Conservation (phyloP, 2,888 invertebrate species). For the Nomada fucata region DNA sequence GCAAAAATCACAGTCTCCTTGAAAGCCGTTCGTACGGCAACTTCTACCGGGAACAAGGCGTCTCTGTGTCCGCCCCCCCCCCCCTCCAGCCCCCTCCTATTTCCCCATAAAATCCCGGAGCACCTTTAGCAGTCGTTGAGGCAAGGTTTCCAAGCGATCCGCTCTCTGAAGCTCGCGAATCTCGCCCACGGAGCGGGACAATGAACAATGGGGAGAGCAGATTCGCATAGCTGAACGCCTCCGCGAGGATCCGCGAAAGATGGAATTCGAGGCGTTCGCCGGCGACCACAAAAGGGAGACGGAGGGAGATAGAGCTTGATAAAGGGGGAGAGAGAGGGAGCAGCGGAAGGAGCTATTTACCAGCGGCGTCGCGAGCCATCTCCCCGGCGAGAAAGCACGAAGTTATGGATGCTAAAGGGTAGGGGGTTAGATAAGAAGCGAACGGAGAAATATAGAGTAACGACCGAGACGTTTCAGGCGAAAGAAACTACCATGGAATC, state of each 20-base stretch:
- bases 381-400: constrained; percentile 51
- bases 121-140: neutral
- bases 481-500: constrained; percentile 19
- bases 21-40: too few relatives aligned
- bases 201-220: constrained; percentile 55
- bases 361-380: constrained; percentile 53
- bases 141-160: constrained; percentile 10
- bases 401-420: constrained; percentile 60
- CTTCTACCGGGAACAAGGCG: too few relatives aligned
- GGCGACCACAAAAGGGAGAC: constrained; percentile 45
- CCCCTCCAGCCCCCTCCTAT: too few relatives aligned
- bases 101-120: neutral
- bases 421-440: constrained; percentile 13
- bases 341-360: constrained; percentile 65
- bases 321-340: constrained; percentile 24
- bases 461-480: constrained; percentile 36
- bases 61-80: too few relatives aligned
- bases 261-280: constrained; percentile 50
- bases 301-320: too few relatives aligned
- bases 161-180: constrained; percentile 12
- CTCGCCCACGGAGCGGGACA: constrained; percentile 41
- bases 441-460: constrained; percentile 45
- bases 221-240: constrained; percentile 53
- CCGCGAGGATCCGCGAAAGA: constrained; percentile 47
- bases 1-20: too few relatives aligned